Conservation (phyloP, 2,888 invertebrate species). For the Cybosia mesomella region DNA sequence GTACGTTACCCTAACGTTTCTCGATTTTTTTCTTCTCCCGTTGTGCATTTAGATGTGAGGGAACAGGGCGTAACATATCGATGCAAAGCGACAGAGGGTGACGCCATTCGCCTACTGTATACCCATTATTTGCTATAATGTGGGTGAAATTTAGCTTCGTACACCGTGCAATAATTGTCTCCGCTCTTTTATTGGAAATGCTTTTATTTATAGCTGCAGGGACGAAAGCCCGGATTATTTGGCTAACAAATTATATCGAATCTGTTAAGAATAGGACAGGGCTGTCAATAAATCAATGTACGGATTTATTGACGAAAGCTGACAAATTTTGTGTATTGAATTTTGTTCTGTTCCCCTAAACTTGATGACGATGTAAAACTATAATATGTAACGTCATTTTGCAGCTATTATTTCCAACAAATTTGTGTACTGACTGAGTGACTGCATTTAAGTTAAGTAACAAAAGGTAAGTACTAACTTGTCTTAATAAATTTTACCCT, state of each 20-base stretch:
- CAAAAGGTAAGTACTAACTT: not conserved
- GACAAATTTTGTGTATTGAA: conserved; percentile 66
- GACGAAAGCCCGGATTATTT: conserved; percentile 84
- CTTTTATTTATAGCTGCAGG: conserved; percentile 63
- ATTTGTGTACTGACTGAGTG: not conserved
- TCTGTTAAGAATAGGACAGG: conserved; percentile 82
- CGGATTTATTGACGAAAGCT: conserved; percentile 80
- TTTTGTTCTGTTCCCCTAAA: conserved; percentile 59
- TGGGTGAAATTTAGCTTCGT: conserved; percentile 84
- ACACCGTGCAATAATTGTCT: conserved; percentile 80
- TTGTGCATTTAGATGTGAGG: conserved; percentile 84
- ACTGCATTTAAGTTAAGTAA: not conserved
- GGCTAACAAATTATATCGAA: conserved; percentile 86
- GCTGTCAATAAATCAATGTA: conserved; percentile 83
- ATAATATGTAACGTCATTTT: conserved; percentile 27
- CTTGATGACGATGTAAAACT: conserved; percentile 55
- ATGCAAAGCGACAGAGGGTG: conserved; percentile 75
- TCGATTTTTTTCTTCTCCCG: conserved; percentile 78
- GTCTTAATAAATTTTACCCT: conserved; percentile 12
- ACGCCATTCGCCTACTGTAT: conserved; percentile 78
- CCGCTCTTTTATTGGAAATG: conserved; percentile 75
- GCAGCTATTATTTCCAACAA: conserved; percentile 21
- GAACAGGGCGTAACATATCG: conserved; percentile 82
- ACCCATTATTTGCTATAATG: conserved; percentile 85
- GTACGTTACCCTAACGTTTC: conserved; percentile 73